Conservation (phyloP, 2,888 invertebrate species). For the Prosopocoilus inquinatus region DNA sequence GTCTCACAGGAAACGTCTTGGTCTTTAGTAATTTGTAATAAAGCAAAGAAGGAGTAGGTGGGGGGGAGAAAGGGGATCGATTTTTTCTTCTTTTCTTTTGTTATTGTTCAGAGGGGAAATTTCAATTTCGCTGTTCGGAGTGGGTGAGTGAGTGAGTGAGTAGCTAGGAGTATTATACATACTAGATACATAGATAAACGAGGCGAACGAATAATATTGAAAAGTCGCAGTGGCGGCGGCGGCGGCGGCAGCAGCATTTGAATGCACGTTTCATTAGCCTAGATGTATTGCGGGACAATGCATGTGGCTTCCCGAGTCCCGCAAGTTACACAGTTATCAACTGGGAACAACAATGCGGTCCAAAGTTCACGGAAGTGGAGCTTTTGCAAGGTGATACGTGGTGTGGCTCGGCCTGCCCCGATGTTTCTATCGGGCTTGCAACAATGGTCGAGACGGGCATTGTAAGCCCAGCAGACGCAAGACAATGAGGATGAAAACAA, state of each 20-base stretch:
- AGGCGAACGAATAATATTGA: no score
- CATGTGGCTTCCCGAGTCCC: slow-evolving; percentile 15
- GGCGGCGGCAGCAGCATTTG: no score
- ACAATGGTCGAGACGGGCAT: slow-evolving; percentile 33
- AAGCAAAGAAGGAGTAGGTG: not conserved
- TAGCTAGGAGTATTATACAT: no score
- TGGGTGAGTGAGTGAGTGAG: no score
- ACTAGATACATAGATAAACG: no score
- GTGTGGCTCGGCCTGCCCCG: slow-evolving; percentile 25
- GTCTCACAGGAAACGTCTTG: slow-evolving; percentile 2
- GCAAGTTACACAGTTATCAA: slow-evolving; percentile 16
- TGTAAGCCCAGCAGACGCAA: slow-evolving; percentile 27
- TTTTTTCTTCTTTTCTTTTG: not conserved
- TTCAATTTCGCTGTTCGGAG: no score
- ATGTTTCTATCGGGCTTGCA: slow-evolving; percentile 29
- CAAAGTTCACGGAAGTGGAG: slow-evolving; percentile 33
- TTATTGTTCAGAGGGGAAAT: no score
- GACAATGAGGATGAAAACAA: slow-evolving; percentile 35
- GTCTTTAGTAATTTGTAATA: not conserved
- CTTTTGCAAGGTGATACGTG: slow-evolving; percentile 34
- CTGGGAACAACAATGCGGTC: slow-evolving; percentile 27
- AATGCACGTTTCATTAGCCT: no score
- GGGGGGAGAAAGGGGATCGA: not conserved
- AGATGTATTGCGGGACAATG: not conserved
- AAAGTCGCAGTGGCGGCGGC: no score